Evolutionary conservation across 2,113 vertebrate species (phyloP).

Genomic region (Malurus cyaneus): DNA sequence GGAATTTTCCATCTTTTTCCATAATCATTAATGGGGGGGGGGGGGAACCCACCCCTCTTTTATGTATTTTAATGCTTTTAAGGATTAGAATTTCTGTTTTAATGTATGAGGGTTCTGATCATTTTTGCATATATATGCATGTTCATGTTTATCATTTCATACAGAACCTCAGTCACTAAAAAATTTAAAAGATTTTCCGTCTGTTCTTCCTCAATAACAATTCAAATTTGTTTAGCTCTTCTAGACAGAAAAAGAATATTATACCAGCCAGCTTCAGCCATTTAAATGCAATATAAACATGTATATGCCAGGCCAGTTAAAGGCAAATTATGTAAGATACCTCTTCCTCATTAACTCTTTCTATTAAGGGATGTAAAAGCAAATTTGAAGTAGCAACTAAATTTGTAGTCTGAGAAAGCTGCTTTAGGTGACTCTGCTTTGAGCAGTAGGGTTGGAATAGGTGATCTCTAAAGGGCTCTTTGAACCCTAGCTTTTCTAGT

Average conservation of each 20-base stretch:
- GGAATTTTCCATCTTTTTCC: neutral
- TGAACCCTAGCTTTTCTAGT: neutral
- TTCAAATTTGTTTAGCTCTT: neutral
- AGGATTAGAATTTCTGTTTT: neutral
- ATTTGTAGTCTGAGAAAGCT: neutral
- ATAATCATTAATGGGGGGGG: neutral
- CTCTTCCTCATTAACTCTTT: neutral
- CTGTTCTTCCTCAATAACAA: neutral
- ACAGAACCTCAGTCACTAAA: neutral
- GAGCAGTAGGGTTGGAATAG: neutral
- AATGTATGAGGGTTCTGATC: neutral
- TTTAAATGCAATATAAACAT: neutral
- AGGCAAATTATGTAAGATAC: neutral
- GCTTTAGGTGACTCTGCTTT: neutral
- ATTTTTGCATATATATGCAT: neutral
- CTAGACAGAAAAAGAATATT: no score
- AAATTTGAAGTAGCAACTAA: neutral
- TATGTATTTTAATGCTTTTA: neutral
- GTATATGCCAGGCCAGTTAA: neutral
- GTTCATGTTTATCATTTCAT: neutral
- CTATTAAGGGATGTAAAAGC: neutral
- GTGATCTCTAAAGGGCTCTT: neutral
- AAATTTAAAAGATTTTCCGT: neutral
- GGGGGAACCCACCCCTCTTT: neutral
- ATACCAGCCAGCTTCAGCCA: neutral